Evolutionary conservation across 2,113 vertebrate species (phyloP).

Genomic region (Lonchura striata): DNA sequence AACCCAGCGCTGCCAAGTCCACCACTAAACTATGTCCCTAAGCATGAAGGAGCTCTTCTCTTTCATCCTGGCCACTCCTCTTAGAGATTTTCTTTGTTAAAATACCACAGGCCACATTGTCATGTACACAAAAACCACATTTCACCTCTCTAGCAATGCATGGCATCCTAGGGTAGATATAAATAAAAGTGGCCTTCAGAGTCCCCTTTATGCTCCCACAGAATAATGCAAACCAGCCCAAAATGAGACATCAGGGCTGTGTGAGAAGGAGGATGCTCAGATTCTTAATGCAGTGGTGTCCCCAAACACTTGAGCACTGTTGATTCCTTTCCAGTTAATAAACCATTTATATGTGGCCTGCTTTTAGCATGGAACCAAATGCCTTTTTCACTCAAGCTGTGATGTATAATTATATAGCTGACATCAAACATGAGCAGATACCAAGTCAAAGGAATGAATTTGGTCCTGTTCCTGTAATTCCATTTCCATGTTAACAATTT

Average conservation of each 20-base stretch:
- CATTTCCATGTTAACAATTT: conserved; percentile 29
- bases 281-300: neutral
- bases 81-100: neutral
- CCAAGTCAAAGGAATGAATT: conserved; percentile 9
- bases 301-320: neutral
- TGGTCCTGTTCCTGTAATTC: conserved; percentile 20
- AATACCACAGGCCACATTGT: neutral
- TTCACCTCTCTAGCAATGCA: neutral
- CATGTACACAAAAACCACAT: neutral
- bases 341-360: neutral
- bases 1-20: neutral
- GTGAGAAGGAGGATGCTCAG: neutral
- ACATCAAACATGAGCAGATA: conserved; percentile 16
- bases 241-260: neutral
- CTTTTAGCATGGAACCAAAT: neutral
- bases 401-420: conserved; percentile 11
- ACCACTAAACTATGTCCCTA: neutral
- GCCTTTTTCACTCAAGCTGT: conserved; percentile 1
- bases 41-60: neutral
- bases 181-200: neutral
- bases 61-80: neutral
- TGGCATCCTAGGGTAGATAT: neutral
- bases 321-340: neutral
- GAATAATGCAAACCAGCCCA: neutral
- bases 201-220: neutral